Conservation (phyloP, 2,888 invertebrate species). For the Tetropium fuscum region DNA sequence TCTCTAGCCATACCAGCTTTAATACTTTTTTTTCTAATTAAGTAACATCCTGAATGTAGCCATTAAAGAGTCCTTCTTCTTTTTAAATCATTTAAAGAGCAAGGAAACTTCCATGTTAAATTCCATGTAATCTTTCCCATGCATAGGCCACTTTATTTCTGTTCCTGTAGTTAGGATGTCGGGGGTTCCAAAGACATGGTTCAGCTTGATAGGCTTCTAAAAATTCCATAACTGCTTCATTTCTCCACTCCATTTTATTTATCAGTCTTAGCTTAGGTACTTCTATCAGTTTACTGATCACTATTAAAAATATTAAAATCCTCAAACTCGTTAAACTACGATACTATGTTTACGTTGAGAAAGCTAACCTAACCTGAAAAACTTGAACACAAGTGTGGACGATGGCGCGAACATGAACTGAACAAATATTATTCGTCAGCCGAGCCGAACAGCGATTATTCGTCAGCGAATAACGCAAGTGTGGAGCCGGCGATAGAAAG, state of each 20-base stretch:
- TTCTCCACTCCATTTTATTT: not conserved
- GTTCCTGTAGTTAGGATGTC: not conserved
- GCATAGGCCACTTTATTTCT: not conserved
- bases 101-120: not conserved
- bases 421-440: too few species aligned
- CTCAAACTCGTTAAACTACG: too few species aligned
- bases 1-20: constrained; percentile 1
- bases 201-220: not conserved
- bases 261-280: too few species aligned
- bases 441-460: too few species aligned
- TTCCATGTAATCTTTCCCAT: not conserved
- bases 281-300: too few species aligned
- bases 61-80: not conserved
- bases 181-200: not conserved
- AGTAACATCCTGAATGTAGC: not conserved
- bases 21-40: not conserved
- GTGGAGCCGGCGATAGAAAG: too few species aligned
- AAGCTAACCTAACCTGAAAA: too few species aligned
- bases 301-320: too few species aligned
- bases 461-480: too few species aligned
- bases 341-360: too few species aligned
- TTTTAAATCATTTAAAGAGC: not conserved
- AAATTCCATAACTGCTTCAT: not conserved
- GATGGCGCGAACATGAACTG: too few species aligned
- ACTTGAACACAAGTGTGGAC: too few species aligned